Percentiles rank a stretch among this genome's conserved stretches.
Conservation (phyloP, 2,888 invertebrate species). For the Subacronicta megacephala region DNA sequence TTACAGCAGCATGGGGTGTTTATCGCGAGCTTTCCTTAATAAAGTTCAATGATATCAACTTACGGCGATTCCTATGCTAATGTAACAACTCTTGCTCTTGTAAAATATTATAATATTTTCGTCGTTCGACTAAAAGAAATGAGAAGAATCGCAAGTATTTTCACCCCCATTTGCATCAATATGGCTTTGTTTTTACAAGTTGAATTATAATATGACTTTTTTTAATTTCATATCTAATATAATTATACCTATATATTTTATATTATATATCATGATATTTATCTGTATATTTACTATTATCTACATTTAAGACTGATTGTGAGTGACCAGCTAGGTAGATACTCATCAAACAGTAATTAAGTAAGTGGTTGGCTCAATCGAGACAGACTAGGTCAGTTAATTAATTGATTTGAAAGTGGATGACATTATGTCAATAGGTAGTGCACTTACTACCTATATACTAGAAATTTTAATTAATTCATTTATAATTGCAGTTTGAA, state of each 20-base stretch:
- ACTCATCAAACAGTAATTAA: conserved; percentile 19
- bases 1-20: conserved; percentile 73
- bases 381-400: conserved; percentile 34
- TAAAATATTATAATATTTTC: conserved; percentile 78
- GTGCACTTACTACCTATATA: neutral
- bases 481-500: too few relatives aligned
- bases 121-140: conserved; percentile 67
- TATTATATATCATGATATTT: too few relatives aligned
- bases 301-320: conserved; percentile 8
- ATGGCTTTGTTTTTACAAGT: conserved; percentile 55
- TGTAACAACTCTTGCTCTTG: conserved; percentile 81
- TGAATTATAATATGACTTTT: conserved; percentile 35
- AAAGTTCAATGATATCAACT: conserved; percentile 77
- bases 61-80: conserved; percentile 80
- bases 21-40: conserved; percentile 74
- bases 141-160: conserved; percentile 73
- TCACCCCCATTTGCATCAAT: conserved; percentile 71
- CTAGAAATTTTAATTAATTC: neutral
- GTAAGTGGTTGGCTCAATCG: conserved; percentile 21
- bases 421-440: conserved; percentile 4
- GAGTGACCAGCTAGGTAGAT: conserved; percentile 5
- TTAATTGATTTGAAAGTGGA: conserved; percentile 11
- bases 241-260: neutral
- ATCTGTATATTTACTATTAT: neutral
- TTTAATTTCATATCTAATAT: conserved; percentile 28